These are phyloP conservation scores for Acinonyx jubatus DNA, from an alignment of 2,113 vertebrate genomes.

Conservation along the genomic window DNA sequence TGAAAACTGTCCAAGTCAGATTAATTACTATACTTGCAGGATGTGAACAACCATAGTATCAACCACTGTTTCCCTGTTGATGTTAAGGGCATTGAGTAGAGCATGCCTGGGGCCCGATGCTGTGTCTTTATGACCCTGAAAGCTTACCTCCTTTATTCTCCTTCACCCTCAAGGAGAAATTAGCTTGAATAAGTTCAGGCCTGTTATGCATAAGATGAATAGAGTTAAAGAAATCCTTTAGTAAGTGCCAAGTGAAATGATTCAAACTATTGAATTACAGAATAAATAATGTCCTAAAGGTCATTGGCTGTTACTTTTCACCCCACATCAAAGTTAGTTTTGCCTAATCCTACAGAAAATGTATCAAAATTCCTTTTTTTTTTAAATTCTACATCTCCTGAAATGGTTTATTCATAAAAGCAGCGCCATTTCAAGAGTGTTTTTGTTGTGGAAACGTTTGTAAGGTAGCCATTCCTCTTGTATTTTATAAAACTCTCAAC, in stretches of 20 bases:
- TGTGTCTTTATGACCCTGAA: not conserved
- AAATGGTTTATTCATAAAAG: slow-evolving; percentile 45
- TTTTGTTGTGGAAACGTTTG: slow-evolving; percentile 39
- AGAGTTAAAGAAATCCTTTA: not conserved
- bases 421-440: slow-evolving; percentile 17
- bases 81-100: not conserved
- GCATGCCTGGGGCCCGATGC: no score
- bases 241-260: not conserved
- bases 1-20: not conserved
- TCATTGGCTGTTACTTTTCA: not conserved
- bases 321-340: not conserved
- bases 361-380: not conserved
- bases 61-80: not conserved
- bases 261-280: not conserved
- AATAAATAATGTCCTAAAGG: not conserved
- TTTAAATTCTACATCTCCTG: not conserved
- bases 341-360: not conserved
- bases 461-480: slow-evolving; percentile 32
- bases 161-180: not conserved
- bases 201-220: not conserved
- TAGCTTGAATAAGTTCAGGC: not conserved
- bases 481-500: slow-evolving; percentile 53
- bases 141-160: not conserved
- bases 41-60: not conserved
- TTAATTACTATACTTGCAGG: not conserved